Evolutionary conservation across 2,888 invertebrate genomes (phyloP), one percentile per base, ranked within the genome.

Genomic region (Caenorhabditis sp.): DNA sequence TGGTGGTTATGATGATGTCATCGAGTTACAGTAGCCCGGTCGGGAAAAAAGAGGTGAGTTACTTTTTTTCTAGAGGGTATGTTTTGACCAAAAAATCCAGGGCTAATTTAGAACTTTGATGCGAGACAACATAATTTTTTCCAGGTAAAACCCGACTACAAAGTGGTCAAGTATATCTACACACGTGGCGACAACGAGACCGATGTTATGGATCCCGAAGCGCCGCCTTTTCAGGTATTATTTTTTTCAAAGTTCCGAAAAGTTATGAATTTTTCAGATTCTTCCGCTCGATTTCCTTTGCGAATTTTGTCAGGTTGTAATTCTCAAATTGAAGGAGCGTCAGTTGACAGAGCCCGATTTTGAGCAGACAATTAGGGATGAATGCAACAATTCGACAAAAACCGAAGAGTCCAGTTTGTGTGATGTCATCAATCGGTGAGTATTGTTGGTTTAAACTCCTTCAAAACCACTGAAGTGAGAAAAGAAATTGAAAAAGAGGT

Each of bases 251-350:
- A 19, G 8, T 50, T 50, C 17, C 14, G n/a, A 50, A 50, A 50
- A n/a, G n/a, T 50, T 8, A 36, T 36, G 12, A 36, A 36, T n/a
- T 37, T 58, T 57, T 27, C 26, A 73, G 66, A 50, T 75, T n/a
- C 68, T 78, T 49, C 76, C 78, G 0, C n/a, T 73, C 23, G 76
- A 72, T 50, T 69, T 66, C 31, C 60, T 78, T 10, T 78, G 78
- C 27, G 76, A 78, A 31, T 78, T 78, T 37, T 78, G 78, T 27
- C 67, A 76, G 50, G 72, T 72, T 3, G 69, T 76, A 14, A 72
- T 78, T n/a, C 31, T 71, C 5, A 69, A 67, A 27, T 24, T 78
- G 57, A 78, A 78, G 23, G 62, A 69, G 19, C 24, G 71, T 17
- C 75, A 78, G 31, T 36, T 61, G 10, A 67, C 57, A 0, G 76